Percentiles rank a stretch among this genome's conserved stretches.
Conservation (phyloP, 2,113 vertebrate species). For the Ameiurus melas region DNA sequence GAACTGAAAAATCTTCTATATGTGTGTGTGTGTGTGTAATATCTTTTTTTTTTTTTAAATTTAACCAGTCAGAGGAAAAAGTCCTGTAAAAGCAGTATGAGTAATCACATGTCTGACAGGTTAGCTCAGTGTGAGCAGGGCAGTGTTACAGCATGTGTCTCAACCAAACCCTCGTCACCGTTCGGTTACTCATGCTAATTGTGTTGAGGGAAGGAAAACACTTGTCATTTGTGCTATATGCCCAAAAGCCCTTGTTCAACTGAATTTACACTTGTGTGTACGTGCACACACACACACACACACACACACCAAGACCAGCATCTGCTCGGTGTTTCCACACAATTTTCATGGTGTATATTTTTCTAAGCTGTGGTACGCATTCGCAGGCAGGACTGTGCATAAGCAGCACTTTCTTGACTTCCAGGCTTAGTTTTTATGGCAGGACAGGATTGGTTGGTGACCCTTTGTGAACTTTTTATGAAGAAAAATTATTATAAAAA, state of each 20-base stretch:
- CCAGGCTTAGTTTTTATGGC: not conserved
- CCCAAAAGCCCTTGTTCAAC: constrained; percentile 32
- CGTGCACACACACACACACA: not conserved
- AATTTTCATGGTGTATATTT: constrained; percentile 33
- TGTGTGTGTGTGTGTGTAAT: too few relatives aligned
- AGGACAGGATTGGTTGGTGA: constrained; percentile 42
- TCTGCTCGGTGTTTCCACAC: constrained; percentile 19
- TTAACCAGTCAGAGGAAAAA: not conserved
- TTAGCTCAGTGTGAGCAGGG: constrained; percentile 21
- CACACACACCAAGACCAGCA: not conserved
- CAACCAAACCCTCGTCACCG: constrained; percentile 28
- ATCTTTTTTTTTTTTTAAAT: too few relatives aligned
- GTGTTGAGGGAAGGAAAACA: constrained; percentile 60
- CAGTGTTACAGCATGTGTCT: constrained; percentile 40
- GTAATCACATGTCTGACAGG: constrained; percentile 44
- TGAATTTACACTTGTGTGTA: constrained; percentile 23
- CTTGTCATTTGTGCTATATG: constrained; percentile 55
- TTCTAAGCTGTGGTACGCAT: constrained; percentile 38
- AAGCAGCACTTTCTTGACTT: constrained; percentile 28
- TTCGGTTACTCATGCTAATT: constrained; percentile 58
- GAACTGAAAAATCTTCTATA: constrained; percentile 45
- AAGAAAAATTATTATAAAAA: too few relatives aligned
- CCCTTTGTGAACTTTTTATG: not conserved
- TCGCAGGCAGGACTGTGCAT: constrained; percentile 26
- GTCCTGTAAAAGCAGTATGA: constrained; percentile 20